Percentiles rank a stretch among this genome's conserved stretches.
Conservation (phyloP, 2,888 invertebrate genomes). For the Cerastis rubricosa region DNA sequence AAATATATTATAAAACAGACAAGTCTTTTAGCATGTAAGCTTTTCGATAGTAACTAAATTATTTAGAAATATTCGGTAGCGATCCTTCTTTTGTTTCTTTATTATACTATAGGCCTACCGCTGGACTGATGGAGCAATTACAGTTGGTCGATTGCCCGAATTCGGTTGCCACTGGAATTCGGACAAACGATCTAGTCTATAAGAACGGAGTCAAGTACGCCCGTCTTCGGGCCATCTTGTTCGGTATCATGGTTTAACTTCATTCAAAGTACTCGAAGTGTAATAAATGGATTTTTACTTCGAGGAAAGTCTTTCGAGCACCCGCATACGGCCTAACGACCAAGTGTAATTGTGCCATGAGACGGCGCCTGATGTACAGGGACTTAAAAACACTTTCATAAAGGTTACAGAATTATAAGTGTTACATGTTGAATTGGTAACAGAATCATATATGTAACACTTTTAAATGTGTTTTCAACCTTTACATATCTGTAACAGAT, state of each 20-base stretch:
- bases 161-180: not conserved
- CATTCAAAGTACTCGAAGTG: not conserved
- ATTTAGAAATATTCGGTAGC: slow-evolving; percentile 42
- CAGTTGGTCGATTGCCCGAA: not conserved
- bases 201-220: not conserved
- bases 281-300: not conserved
- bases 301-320: not conserved
- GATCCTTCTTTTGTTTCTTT: slow-evolving; percentile 43
- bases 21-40: slow-evolving; percentile 54
- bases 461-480: too few species aligned
- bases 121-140: not conserved
- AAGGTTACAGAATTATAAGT: too few species aligned
- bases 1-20: slow-evolving; percentile 50
- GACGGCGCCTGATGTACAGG: not conserved
- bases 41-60: slow-evolving; percentile 42
- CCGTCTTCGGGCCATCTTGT: not conserved
- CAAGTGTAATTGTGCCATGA: not conserved
- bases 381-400: too few species aligned
- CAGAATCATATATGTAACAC: too few species aligned
- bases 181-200: not conserved
- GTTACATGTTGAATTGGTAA: too few species aligned
- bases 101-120: not conserved
- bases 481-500: too few species aligned
- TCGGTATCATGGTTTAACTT: not conserved
- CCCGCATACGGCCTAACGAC: not conserved